phyloP scores from a whole-genome alignment of 2,888 invertebrate genomes.

The Caenorhabditis sp. region DNA sequence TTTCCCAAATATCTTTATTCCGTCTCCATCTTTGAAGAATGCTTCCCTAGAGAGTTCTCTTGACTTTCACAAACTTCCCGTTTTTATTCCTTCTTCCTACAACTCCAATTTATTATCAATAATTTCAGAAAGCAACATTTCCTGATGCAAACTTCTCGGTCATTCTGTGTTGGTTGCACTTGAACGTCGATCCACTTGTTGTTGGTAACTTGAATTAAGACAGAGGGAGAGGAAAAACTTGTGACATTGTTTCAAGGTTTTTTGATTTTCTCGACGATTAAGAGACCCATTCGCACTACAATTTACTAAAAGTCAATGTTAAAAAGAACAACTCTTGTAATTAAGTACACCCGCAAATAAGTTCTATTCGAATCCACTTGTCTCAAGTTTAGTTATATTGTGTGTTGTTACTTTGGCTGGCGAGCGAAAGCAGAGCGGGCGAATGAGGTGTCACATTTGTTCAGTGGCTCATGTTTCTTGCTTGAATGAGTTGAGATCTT shows the following conservation, averaged over 20 bases:
- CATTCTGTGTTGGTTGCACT: conserved; percentile 1
- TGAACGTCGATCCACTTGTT: background rate
- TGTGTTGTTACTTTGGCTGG: conserved; percentile 11
- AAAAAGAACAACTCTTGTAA: conserved; percentile 2
- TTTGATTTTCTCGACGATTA: background rate
- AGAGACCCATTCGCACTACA: background rate
- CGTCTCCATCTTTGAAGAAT: conserved; percentile 22
- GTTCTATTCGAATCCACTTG: conserved; percentile 30
- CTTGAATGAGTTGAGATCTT: conserved; percentile 32
- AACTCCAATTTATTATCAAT: conserved; percentile 56
- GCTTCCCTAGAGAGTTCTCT: conserved; percentile 27
- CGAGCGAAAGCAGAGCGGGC: background rate
- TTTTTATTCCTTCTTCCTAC: conserved; percentile 6
- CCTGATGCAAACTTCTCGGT: background rate
- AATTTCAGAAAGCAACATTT: conserved; percentile 45
- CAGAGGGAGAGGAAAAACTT: conserved; percentile 3
- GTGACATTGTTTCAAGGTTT: conserved; percentile 20
- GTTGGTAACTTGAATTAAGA: conserved; percentile 12
- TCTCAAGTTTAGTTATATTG: conserved; percentile 49
- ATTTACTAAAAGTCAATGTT: conserved; percentile 1
- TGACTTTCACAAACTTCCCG: conserved; percentile 19
- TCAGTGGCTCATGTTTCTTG: conserved; percentile 46
- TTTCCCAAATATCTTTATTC: conserved; percentile 22
- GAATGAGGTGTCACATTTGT: conserved; percentile 44
- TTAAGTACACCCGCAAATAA: background rate